Evolutionary conservation across 2,797 vertebrate genomes (phyloP).

Genomic region (Syndactyla subalaris): DNA sequence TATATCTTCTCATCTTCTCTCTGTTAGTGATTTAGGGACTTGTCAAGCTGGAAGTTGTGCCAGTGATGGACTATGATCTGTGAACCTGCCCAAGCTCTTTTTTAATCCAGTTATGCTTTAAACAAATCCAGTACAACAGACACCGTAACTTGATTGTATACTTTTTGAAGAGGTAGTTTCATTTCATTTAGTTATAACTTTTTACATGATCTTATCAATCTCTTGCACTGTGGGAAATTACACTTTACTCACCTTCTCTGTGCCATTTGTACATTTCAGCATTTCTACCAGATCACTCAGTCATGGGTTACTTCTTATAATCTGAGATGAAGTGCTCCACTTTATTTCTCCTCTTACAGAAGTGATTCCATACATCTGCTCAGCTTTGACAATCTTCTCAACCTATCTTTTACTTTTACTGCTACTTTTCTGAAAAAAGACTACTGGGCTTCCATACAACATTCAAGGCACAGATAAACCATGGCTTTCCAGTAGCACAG

Average conservation of each 20-base stretch:
- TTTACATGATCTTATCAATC: background rate
- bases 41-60: background rate
- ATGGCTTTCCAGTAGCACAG: background rate
- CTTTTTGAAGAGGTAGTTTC: background rate
- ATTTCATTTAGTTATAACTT: background rate
- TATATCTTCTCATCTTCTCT: background rate
- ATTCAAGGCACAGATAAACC: background rate
- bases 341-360: background rate
- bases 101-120: background rate
- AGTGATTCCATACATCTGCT: background rate
- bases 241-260: background rate
- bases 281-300: background rate
- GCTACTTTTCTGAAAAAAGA: background rate
- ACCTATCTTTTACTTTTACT: background rate
- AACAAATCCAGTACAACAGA: background rate
- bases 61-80: background rate
- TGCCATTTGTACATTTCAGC: background rate
- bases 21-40: background rate
- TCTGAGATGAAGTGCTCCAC: background rate
- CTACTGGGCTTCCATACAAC: background rate
- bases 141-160: background rate
- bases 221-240: background rate
- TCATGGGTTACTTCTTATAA: background rate
- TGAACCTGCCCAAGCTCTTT: background rate
- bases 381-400: background rate